phyloP scores from a whole-genome alignment of 1,140 invertebrate genomes.

The Lepidotrigona ventralis region DNA sequence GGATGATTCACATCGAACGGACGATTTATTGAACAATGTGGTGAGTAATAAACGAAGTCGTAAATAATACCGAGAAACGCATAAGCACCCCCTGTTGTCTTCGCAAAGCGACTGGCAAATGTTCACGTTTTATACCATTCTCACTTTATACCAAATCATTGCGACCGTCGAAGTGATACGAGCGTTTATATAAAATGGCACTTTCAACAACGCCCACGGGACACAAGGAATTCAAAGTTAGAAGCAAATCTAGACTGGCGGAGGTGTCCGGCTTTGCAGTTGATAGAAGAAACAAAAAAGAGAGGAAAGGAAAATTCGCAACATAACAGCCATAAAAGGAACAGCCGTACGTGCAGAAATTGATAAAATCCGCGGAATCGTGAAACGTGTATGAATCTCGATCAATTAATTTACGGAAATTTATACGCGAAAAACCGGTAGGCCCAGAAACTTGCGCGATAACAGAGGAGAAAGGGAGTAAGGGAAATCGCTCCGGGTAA shows the following conservation, averaged over 20 bases:
- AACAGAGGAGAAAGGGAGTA: background rate
- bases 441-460: background rate
- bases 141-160: too few relatives aligned
- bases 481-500: background rate
- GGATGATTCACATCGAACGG: too few relatives aligned
- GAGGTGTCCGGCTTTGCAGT: background rate
- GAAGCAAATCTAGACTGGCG: background rate
- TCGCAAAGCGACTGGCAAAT: too few relatives aligned
- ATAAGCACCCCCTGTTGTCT: too few relatives aligned
- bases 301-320: background rate
- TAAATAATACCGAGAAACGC: too few relatives aligned
- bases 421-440: background rate
- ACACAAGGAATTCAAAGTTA: too few relatives aligned
- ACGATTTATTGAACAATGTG: too few relatives aligned
- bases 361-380: background rate
- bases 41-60: too few relatives aligned
- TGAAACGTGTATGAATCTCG: background rate
- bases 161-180: too few relatives aligned
- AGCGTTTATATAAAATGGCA: too few relatives aligned
- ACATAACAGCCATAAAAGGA: background rate
- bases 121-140: too few relatives aligned
- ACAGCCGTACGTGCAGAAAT: background rate
- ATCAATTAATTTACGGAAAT: background rate
- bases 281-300: background rate
- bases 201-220: too few relatives aligned